phyloP scores from a whole-genome alignment of 1,140 invertebrate genomes.

The Himalopsyche phryganea region DNA sequence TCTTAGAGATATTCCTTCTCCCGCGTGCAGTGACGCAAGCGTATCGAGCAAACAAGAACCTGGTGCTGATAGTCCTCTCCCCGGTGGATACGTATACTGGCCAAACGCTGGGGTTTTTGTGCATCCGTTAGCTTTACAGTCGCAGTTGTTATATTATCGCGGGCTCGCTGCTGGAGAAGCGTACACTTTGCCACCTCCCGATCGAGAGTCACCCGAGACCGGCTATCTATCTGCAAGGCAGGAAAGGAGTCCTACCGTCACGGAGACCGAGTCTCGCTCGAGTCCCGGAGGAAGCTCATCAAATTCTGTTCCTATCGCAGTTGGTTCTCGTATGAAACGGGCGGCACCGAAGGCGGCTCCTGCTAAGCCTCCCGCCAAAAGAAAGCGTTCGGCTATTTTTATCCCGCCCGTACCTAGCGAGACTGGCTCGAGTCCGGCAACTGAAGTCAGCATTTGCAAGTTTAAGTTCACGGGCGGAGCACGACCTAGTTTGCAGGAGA shows the following conservation, averaged over 20 bases:
- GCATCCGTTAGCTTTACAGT: conserved; percentile 68
- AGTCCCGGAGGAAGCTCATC: conserved; percentile 28
- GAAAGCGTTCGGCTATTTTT: conserved; percentile 76
- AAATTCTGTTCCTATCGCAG: conserved; percentile 39
- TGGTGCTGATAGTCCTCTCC: conserved; percentile 33
- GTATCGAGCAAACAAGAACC: conserved; percentile 16
- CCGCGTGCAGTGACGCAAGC: conserved; percentile 15
- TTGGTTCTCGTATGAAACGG: conserved; percentile 35
- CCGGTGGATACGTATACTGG: conserved; percentile 62
- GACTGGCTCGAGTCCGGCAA: conserved; percentile 65
- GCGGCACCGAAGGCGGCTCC: conserved; percentile 39
- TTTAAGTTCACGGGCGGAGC: conserved; percentile 90
- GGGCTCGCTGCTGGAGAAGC: conserved; percentile 54
- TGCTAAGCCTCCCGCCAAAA: conserved; percentile 56
- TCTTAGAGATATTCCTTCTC: conserved; percentile 19
- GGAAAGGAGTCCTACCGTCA: conserved; percentile 34
- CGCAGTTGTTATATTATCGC: conserved; percentile 70
- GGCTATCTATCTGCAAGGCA: conserved; percentile 38
- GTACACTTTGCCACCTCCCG: conserved; percentile 33
- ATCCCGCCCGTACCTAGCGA: conserved; percentile 74
- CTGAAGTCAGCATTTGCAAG: conserved; percentile 85
- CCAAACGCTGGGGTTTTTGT: conserved; percentile 66
- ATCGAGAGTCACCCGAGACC: conserved; percentile 38
- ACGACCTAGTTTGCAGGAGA: conserved; percentile 81
- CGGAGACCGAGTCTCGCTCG: conserved; percentile 43